Evolutionary conservation across 2,113 vertebrate genomes (phyloP).

Genomic region (Podilymbus podiceps): DNA sequence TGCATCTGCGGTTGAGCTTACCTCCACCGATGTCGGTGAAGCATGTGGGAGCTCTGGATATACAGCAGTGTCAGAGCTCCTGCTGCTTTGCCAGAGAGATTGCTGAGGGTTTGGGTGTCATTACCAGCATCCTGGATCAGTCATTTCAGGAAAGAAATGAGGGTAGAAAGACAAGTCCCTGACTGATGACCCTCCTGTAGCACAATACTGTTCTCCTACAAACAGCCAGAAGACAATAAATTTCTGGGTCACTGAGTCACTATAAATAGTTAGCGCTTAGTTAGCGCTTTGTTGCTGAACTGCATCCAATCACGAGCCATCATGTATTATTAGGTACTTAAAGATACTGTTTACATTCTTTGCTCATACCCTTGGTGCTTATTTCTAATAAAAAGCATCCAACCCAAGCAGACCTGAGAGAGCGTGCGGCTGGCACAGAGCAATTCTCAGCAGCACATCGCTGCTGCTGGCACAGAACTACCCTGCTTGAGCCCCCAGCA

Average conservation of each 20-base stretch:
- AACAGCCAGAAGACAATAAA: slow-evolving; percentile 29
- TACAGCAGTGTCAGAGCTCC: not conserved
- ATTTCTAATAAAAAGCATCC: slow-evolving; percentile 49
- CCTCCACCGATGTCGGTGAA: not conserved
- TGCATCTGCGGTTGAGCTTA: not conserved
- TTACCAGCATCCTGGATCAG: not conserved
- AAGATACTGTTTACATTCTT: slow-evolving; percentile 39
- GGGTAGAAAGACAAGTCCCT: not conserved
- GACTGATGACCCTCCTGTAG: slow-evolving; percentile 15
- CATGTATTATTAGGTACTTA: slow-evolving; percentile 3
- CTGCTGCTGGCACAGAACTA: not conserved
- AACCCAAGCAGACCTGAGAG: slow-evolving; percentile 6
- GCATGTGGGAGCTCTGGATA: not conserved
- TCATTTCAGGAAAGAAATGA: not conserved
- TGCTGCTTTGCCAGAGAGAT: not conserved
- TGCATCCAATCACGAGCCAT: not conserved
- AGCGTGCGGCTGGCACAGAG: not conserved
- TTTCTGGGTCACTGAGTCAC: slow-evolving; percentile 59
- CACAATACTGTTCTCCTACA: not conserved
- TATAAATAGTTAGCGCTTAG: slow-evolving; percentile 8
- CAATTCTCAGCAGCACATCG: not conserved
- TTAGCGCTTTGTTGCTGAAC: not conserved
- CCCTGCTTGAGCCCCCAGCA: not conserved
- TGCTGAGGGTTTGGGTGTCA: not conserved
- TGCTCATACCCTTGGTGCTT: slow-evolving; percentile 27